Base-by-base conservation (phyloP, 2,797 vertebrate species). In the Podargus strigoides region DNA sequence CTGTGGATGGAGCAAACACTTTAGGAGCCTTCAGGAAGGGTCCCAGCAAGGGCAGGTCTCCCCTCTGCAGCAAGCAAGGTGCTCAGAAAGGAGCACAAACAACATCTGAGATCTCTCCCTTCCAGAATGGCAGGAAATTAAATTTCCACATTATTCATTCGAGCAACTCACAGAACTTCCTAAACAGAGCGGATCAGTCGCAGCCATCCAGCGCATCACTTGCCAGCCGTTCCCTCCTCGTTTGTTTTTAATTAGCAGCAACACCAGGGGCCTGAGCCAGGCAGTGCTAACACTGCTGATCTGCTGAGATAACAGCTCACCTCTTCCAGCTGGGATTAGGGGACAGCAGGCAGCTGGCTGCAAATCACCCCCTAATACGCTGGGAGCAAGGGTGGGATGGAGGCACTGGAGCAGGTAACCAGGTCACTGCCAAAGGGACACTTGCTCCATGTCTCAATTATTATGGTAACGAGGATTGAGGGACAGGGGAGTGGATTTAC, bases 231-330 rank as follows among this genome's bases (percentile, higher is more conserved):
- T 46, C 56, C 55, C 69, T 79, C 82, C 73, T 66, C 3, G 1
- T 49, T 73, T 41, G 90, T 12, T 92, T 92, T 56, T 58, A 55
- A 90, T 88, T 36, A 82, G 82, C 73, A 32, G 91, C 72, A 53
- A 32, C 8, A 10, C 0, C 66, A 15, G 69, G 46, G 53, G 81
- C 36, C 55, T 7, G 81, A 85, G 83, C 59, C 59, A 11, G 67
- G 88, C 49, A 37, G 47, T 6, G 1, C 42, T 4, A 36, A 42
- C 34, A 1, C n/a, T 15, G 42, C 68, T 21, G 82, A 21, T 23
- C 6, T 39, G 4, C 52, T 1, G 42, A 28, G 75, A 16, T 24
- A 34, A 17, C 1, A 53, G 75, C 66, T 83, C 8, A 0, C 14
- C 62, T 32, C 42, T 39, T 44, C 32, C 77, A 30, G 56, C 24